Evolutionary conservation across 2,797 vertebrate genomes (phyloP), one percentile per base, ranked within the genome.

Genomic region (Crypturellus tataupa): DNA sequence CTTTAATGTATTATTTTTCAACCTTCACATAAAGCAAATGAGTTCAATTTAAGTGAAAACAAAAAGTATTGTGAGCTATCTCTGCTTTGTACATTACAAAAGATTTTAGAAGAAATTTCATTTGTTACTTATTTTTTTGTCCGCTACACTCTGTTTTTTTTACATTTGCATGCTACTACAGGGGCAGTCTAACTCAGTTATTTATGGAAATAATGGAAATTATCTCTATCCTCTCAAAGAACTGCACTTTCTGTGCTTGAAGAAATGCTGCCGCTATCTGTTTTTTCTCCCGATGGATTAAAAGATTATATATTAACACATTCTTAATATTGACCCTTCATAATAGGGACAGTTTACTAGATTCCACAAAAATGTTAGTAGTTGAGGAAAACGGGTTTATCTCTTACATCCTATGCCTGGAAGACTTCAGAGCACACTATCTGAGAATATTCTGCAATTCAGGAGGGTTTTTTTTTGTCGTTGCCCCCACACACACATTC

Each of bases 381-480:
- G 67, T 0, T 40, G 7, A 6, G 9, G 9, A 21, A 55, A 75
- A 23, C 2, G 35, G 5, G 10, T 71, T 47, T 37, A 2, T 40
- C 31, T 69, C 15, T 60, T 49, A 15, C 8, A 3, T 21, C 19
- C 51, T 56, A 2, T 55, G 27, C 35, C n/a, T 76, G 14, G 29
- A 87, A 33, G 9, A 20, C 62, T 76, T 80, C 35, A 51, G 40
- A 67, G n/a, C 44, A 67, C 15, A 7, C 56, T 29, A 42, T 0
- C 0, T 29, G 13, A 58, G 9, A 94, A 35, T 29, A 33, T 51
- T 35, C 20, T 62, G 18, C 10, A 2, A 1, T 7, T 39, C 60
- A 17, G 53, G 46, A 10, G 16, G 8, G 4, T 44, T 56, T 44
- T 17, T 51, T 12, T 6, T 6, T 14, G 23, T 33, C 9, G 9